phyloP scores from a whole-genome alignment of 2,797 vertebrate species.

The Hippocampus kuda region DNA sequence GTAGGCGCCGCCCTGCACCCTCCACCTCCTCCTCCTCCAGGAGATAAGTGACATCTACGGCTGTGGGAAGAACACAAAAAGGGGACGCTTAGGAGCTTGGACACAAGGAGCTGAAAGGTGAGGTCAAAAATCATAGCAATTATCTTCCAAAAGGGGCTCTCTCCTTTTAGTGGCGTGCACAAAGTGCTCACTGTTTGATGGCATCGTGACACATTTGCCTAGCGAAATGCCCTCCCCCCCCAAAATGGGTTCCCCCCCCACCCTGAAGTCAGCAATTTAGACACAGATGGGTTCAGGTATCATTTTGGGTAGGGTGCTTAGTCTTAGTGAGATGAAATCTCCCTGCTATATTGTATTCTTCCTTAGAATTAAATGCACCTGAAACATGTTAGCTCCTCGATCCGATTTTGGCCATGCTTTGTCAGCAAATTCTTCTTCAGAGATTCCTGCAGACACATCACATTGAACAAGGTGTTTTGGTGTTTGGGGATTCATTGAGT shows the following conservation, averaged over 20 bases:
- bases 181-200: neutral
- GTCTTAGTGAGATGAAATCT: slow-evolving; percentile 1
- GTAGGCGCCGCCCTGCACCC: slow-evolving; percentile 82
- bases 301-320: slow-evolving; percentile 4
- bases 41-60: slow-evolving; percentile 94
- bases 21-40: slow-evolving; percentile 69
- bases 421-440: slow-evolving; percentile 11
- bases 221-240: neutral
- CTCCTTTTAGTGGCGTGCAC: slow-evolving; percentile 7
- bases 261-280: neutral
- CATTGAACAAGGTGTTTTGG: neutral
- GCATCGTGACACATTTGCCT: neutral
- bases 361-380: neutral
- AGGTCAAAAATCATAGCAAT: neutral
- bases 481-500: neutral
- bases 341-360: neutral
- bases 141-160: neutral
- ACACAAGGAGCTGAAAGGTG: slow-evolving; percentile 17
- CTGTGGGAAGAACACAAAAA: slow-evolving; percentile 62
- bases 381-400: neutral
- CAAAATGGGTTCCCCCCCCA: no score
- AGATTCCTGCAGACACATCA: slow-evolving; percentile 13
- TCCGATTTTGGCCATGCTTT: slow-evolving; percentile 1
- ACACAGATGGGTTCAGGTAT: slow-evolving; percentile 1
- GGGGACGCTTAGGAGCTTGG: slow-evolving; percentile 18